Percentiles rank a stretch among this genome's conserved stretches.
Conservation (phyloP, 2,888 invertebrate genomes). For the Cephus runcator region DNA sequence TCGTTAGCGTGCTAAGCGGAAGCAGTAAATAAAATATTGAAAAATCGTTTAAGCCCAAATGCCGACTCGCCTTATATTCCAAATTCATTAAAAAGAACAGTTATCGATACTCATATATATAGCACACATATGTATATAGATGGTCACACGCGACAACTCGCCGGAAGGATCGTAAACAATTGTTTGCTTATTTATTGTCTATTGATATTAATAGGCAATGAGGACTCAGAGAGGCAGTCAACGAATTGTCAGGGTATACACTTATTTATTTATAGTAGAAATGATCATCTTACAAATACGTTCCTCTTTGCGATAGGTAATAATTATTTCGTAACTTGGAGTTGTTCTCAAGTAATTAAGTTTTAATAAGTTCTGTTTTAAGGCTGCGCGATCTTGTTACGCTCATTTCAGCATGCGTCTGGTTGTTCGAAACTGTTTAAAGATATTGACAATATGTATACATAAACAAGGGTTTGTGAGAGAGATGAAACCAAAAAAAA, state of each 20-base stretch:
- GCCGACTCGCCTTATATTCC: background rate
- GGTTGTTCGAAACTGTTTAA: background rate
- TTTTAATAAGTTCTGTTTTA: background rate
- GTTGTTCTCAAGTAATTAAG: background rate
- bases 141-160: background rate
- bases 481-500: background rate
- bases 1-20: background rate
- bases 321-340: background rate
- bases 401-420: background rate
- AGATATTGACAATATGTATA: conserved; percentile 25
- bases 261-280: background rate
- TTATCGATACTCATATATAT: background rate
- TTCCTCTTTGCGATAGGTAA: background rate
- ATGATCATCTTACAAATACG: too few relatives aligned
- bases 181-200: background rate
- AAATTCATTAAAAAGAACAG: background rate
- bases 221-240: background rate
- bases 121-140: background rate
- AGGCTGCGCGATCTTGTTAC: background rate
- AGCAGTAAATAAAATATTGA: background rate
- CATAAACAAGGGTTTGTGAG: conserved; percentile 10
- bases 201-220: background rate
- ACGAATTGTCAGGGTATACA: background rate
- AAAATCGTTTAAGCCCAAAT: too few relatives aligned
- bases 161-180: background rate